phyloP scores from a whole-genome alignment of 1,140 invertebrate species.

The Pseudomyrmex pallidus region DNA sequence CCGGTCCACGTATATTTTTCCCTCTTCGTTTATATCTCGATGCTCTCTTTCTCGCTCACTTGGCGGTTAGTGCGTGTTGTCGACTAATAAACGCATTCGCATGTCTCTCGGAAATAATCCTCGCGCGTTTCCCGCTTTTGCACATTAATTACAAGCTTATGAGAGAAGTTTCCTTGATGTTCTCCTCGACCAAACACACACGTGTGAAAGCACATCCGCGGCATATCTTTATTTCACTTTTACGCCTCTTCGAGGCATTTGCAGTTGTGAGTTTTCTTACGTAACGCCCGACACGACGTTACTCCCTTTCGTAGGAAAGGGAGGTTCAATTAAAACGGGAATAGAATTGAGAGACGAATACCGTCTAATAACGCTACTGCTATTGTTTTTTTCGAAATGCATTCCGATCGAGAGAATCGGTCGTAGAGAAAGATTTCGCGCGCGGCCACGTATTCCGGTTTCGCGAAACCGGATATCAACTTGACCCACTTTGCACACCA shows the following conservation, averaged over 20 bases:
- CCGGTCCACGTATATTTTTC: slow-evolving; percentile 33
- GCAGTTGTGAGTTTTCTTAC: slow-evolving; percentile 9
- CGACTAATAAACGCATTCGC: slow-evolving; percentile 6
- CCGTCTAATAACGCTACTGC: neutral
- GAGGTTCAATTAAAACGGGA: neutral
- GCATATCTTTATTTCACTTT: slow-evolving; percentile 26
- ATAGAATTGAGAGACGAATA: neutral
- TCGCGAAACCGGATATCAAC: slow-evolving; percentile 76
- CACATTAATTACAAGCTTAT: slow-evolving; percentile 29
- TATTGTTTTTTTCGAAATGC: slow-evolving; percentile 34
- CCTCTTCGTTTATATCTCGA: slow-evolving; percentile 7
- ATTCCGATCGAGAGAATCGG: slow-evolving; percentile 11
- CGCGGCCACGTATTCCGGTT: slow-evolving; percentile 60
- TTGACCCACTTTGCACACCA: slow-evolving; percentile 70
- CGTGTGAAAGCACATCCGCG: slow-evolving; percentile 27
- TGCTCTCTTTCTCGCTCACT: slow-evolving; percentile 7
- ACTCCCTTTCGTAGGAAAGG: neutral
- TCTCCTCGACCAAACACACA: neutral
- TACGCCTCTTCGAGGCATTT: neutral
- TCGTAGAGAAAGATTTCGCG: slow-evolving; percentile 53
- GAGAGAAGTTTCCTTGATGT: neutral
- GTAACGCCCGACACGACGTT: slow-evolving; percentile 3
- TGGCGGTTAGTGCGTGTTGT: slow-evolving; percentile 6
- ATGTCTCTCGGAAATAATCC: slow-evolving; percentile 24
- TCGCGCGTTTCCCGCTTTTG: slow-evolving; percentile 13